Conservation (phyloP, 2,113 vertebrate species). For the Tonatia bakeri region DNA sequence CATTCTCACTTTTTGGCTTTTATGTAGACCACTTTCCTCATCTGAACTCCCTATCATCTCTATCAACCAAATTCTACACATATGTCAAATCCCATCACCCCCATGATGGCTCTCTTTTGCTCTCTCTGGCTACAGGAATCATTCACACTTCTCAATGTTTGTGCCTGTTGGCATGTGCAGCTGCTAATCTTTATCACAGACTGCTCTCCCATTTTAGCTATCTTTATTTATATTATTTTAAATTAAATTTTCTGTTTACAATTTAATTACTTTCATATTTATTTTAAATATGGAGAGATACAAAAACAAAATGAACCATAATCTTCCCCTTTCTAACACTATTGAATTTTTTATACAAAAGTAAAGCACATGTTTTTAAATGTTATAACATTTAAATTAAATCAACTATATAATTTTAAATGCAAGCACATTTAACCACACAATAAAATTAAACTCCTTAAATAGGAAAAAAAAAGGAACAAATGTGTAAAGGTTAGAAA, state of each 20-base stretch:
- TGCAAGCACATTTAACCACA: background rate
- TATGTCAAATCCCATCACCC: background rate
- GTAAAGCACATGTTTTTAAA: background rate
- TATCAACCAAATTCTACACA: background rate
- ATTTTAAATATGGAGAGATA: background rate
- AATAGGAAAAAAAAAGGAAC: background rate
- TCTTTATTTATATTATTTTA: background rate
- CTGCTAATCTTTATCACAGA: background rate
- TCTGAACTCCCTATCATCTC: background rate
- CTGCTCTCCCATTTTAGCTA: background rate
- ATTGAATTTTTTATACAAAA: background rate
- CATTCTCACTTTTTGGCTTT: background rate
- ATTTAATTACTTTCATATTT: slow-evolving; percentile 2
- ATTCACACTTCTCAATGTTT: background rate
- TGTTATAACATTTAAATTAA: background rate
- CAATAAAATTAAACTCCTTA: background rate
- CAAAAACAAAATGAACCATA: background rate
- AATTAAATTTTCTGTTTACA: background rate
- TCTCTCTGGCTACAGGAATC: background rate
- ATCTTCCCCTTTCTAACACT: background rate
- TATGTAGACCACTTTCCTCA: background rate
- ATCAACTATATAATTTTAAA: background rate
- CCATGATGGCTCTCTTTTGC: background rate
- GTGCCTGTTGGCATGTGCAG: background rate
- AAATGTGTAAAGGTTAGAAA: background rate